Conservation (phyloP, 2,888 invertebrate species). For the Tipula confusa region DNA sequence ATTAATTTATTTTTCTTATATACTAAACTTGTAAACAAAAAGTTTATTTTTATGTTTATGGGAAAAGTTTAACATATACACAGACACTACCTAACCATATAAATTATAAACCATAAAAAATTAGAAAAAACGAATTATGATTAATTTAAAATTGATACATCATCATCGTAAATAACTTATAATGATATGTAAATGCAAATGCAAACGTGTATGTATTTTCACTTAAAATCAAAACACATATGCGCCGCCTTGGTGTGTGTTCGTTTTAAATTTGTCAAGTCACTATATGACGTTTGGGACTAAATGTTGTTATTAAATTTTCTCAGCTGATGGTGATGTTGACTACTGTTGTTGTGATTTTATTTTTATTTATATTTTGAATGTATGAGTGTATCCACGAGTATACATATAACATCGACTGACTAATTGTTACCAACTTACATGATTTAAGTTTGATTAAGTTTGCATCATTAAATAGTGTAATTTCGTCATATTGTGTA, state of each 20-base stretch:
- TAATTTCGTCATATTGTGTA: not conserved
- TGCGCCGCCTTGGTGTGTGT: not conserved
- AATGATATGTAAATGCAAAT: not conserved
- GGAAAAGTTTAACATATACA: not conserved
- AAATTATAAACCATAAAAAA: not conserved
- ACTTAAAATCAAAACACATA: not conserved
- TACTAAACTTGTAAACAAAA: constrained; percentile 9
- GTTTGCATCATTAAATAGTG: not conserved
- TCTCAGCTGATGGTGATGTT: not conserved
- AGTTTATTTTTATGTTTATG: not conserved
- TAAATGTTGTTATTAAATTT: not conserved
- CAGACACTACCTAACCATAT: not conserved
- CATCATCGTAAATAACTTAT: not conserved
- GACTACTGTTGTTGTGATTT: not conserved
- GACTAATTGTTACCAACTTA: not conserved
- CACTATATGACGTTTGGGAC: not conserved
- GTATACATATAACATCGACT: not conserved
- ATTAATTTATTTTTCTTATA: not conserved
- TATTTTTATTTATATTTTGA: not conserved
- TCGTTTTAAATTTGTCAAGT: not conserved
- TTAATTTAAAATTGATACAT: not conserved
- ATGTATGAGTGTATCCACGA: not conserved
- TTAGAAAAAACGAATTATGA: not conserved
- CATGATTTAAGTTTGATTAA: not conserved
- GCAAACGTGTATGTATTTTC: not conserved